Base-by-base conservation (phyloP, 2,113 vertebrate genomes). In the Xenopus tropicalis region DNA sequence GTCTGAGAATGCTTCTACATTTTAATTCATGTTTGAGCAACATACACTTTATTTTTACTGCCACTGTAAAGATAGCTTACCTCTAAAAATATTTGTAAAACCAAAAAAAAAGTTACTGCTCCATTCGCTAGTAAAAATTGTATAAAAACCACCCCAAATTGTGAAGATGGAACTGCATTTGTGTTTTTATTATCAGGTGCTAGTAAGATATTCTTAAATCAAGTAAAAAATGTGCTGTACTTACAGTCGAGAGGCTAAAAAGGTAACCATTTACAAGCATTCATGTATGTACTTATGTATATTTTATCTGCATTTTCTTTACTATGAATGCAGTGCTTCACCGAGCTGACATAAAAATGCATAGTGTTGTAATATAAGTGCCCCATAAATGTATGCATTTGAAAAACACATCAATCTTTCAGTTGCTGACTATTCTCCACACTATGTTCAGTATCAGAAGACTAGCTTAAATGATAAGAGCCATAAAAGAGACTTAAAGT, bases 181-280 rank as follows among this genome's bases (percentile, higher is more conserved):
- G 13, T 13, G 43, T 48, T 48, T 48, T 13, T 17, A 14, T 48
- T 48, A 3, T 48, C 16, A 48, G 11, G 16, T 57, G 17, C 17
- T 57, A n/a, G 54, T 11, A 20, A 57, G 9, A 57, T 57, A 57
- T 57, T 57, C n/a, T 57, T 57, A 57, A 57, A 57, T 57, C n/a
- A 57, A 57, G 17, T 19, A 57, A 57, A 57, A 20, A 19, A 57
- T 11, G 20, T 57, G 10, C 5, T 19, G 54, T 57, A 21, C 5
- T 57, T 52, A 16, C 11, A 52, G 48, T 52, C 20, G 54, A 57
- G 54, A 20, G 54, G 4, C 17, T 57, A 21, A 21, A 52, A 57
- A 19, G 12, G 17, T n/a, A 57, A 57, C 17, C 17, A 57, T 57
- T 17, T 19, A 20, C 8, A 11, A 21, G 54, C 54, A 9, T 21